Percentiles rank a stretch among this genome's conserved stretches.
These are phyloP conservation scores for Drosophila imparisetae DNA, from an alignment of 2,888 invertebrate species.

Conservation along the genomic window DNA sequence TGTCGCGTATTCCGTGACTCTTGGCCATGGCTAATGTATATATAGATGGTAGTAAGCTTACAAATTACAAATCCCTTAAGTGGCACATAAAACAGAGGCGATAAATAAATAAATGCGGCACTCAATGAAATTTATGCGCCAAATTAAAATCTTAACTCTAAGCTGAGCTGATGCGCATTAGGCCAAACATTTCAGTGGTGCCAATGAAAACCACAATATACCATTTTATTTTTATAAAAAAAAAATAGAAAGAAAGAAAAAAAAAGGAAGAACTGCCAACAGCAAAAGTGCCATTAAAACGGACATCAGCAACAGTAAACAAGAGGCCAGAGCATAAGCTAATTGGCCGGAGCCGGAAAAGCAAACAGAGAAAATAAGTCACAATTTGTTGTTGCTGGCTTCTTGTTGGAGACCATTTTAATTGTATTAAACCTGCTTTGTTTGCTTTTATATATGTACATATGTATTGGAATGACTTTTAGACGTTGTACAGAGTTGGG, in stretches of 20 bases:
- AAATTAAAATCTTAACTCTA: slow-evolving; percentile 67
- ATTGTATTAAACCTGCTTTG: slow-evolving; percentile 34
- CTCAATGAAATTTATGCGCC: slow-evolving; percentile 60
- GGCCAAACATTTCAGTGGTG: slow-evolving; percentile 16
- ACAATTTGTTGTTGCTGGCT: slow-evolving; percentile 26
- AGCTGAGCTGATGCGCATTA: slow-evolving; percentile 55
- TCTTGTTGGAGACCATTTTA: slow-evolving; percentile 36
- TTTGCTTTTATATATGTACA: background rate
- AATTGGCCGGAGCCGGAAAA: slow-evolving; percentile 51
- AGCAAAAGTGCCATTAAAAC: slow-evolving; percentile 50
- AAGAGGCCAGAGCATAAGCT: slow-evolving; percentile 40
- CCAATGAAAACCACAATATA: slow-evolving; percentile 34
- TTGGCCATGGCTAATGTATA: background rate
- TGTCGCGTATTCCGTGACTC: background rate
- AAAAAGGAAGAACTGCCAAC: slow-evolving; percentile 16
- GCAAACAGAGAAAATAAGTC: slow-evolving; percentile 17
- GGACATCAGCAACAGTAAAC: slow-evolving; percentile 31
- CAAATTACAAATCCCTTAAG: slow-evolving; percentile 68
- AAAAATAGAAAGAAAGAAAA: slow-evolving; percentile 2
- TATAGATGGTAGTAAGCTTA: slow-evolving; percentile 25
- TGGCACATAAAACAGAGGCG: slow-evolving; percentile 43
- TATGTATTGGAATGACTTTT: slow-evolving; percentile 6
- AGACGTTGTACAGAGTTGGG: background rate
- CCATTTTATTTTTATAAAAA: slow-evolving; percentile 23
- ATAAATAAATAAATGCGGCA: slow-evolving; percentile 63